Evolutionary conservation across 2,888 invertebrate genomes (phyloP), one percentile per base, ranked within the genome.

Genomic region (Athrips mouffetella): DNA sequence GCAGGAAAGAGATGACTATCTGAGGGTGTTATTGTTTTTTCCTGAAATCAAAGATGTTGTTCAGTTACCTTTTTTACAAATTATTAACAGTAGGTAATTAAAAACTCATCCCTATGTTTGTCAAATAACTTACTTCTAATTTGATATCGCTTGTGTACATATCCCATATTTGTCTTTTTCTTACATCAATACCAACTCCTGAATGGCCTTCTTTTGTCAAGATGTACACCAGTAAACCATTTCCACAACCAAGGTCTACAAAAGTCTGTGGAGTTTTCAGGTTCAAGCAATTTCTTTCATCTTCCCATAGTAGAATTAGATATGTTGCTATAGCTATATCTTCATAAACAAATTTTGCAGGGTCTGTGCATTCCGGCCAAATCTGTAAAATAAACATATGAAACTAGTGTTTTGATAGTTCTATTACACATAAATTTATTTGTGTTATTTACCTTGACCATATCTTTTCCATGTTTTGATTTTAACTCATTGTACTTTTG

Each of bases 201-300:
- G 78, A 70, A 79, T 92, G 92, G n/a, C 97, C 97, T 86, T 98
- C 97, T 60, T 91, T 90, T 39, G 91, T 90, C 10, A 99, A 88
- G 58, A 98, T 92, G 74, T 96, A 93, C 1, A 97, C 97, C 6
- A 99, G 83, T 20, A 98, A 89, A 10, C 99, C 99, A 89, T 99
- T 99, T 0, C 99, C 99, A 90, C 99, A 99, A 0, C 99, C 99
- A 47, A 98, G 89, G 80, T 99, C 99, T 0, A 98, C 92, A 90
- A 98, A 99, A 2, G 89, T 90, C 64, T 91, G 92, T 57, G 67
- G 60, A 51, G 72, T 61, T 39, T 65, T 57, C 3, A 75, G 53
- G 35, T 82, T 79, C 21, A 66, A 76, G n/a, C 72, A 63, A 4
- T 67, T 62, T 48, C 89, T 76, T 57, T 91, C 90, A 40, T 85